Evolutionary conservation across 2,113 vertebrate species (phyloP), one percentile per base, ranked within the genome.

Genomic region (Nothocercus nigrocapillus): DNA sequence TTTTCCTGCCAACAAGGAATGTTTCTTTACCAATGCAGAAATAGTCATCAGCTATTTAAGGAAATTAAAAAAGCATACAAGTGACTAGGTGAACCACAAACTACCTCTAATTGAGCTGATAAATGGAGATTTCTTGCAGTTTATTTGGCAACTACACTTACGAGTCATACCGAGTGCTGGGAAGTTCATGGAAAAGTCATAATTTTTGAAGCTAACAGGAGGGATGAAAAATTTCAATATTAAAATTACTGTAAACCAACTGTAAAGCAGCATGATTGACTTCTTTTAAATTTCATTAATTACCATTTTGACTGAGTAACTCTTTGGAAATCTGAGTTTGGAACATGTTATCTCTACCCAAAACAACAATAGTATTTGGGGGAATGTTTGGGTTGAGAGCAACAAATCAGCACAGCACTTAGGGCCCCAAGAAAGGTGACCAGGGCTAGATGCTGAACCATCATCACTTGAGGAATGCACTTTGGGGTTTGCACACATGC

Each of bases 41-140:
- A 70, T 10, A 95, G 83, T 93, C 93, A 96, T 76, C 78, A 82
- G 40, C n/a, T 93, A 88, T 76, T 93, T 90, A 85, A 92, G 81
- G 83, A 93, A 96, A 87, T 63, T 93, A 90, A 95, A 96, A 93
- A 53, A 90, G 25, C 80, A 63, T 3, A 14, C 13, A 85, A 92
- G 38, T 2, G 4, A 84, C 84, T 77, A 42, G 81, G 66, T 36
- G 69, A 22, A 80, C 30, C 32, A 66, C 47, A 90, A 66, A 90
- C 56, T 93, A 93, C 82, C 85, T 68, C 82, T 92, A 83, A 95
- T 1, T 58, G 32, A 92, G 30, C 11, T 85, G 73, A 87, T 68
- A 94, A 92, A 82, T 49, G 27, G 92, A 90, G 77, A 56, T 49
- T 75, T 85, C 54, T 68, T 82, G 34, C 73, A 66, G 38, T 40